A percentile compares a stretch with the other conserved stretches of the same genome.
These are phyloP conservation scores for Platysternon megacephalum DNA, from an alignment of 2,113 vertebrate genomes.

Conservation along the genomic window DNA sequence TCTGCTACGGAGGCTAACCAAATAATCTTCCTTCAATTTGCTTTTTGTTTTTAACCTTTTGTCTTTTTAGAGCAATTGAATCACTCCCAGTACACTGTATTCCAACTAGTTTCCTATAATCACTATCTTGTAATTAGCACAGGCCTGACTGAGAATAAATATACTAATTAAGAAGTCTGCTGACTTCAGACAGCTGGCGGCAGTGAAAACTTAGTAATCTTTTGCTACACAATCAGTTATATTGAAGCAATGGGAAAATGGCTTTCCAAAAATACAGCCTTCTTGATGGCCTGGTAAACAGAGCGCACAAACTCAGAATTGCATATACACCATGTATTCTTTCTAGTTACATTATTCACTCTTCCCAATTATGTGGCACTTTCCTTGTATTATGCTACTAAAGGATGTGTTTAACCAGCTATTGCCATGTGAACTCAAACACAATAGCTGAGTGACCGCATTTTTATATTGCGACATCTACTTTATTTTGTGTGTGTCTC, in stretches of 20 bases:
- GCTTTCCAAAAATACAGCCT: not conserved
- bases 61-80: not conserved
- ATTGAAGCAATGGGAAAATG: constrained; percentile 14
- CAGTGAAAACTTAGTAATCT: constrained; percentile 43
- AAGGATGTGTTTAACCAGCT: constrained; percentile 40
- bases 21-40: not conserved
- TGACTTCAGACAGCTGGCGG: constrained; percentile 23
- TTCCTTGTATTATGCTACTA: constrained; percentile 26
- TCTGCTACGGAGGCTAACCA: not conserved
- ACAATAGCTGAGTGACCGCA: constrained; percentile 23
- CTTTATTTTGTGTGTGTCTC: constrained; percentile 46
- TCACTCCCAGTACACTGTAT: not conserved
- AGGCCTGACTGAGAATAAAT: not conserved
- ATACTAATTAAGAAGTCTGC: constrained; percentile 21
- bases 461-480: constrained; percentile 58
- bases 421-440: constrained; percentile 15
- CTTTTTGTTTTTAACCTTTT: not conserved
- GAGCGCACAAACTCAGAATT: not conserved
- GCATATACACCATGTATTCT: not conserved
- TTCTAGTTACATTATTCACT: constrained; percentile 16
- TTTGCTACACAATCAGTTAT: constrained; percentile 25
- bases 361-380: constrained; percentile 12
- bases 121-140: not conserved
- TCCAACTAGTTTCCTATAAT: constrained; percentile 13
- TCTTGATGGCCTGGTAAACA: constrained; percentile 28